Evolutionary conservation across 1,140 invertebrate genomes (phyloP).

Genomic region (Tetramorium alpestre): DNA sequence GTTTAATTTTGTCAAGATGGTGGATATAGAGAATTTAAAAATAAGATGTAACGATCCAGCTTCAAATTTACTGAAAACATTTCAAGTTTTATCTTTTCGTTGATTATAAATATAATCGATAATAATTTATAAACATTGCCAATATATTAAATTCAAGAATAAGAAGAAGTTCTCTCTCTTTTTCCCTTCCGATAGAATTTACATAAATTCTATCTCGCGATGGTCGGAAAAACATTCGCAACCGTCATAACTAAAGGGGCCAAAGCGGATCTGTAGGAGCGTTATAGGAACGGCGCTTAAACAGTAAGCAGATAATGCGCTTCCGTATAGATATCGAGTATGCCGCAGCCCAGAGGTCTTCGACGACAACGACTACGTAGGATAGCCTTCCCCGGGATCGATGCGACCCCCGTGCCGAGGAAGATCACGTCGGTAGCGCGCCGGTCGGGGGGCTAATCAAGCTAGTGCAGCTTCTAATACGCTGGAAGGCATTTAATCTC

Average conservation of each 20-base stretch:
- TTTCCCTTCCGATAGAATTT: neutral
- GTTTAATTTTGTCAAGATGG: neutral
- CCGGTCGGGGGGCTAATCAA: slow-evolving; percentile 80
- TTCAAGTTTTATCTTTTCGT: neutral
- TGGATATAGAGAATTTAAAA: neutral
- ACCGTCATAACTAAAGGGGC: neutral
- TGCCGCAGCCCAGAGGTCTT: slow-evolving; percentile 49
- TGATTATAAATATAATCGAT: neutral
- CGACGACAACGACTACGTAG: slow-evolving; percentile 58
- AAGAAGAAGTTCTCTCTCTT: neutral
- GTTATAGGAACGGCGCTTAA: slow-evolving; percentile 57
- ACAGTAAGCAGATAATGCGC: slow-evolving; percentile 70
- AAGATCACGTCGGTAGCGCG: slow-evolving; percentile 58
- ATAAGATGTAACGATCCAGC: neutral
- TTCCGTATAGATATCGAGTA: slow-evolving; percentile 71
- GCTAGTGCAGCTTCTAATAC: slow-evolving; percentile 83
- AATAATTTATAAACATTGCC: neutral
- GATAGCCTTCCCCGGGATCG: slow-evolving; percentile 66
- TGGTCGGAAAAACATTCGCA: slow-evolving; percentile 8
- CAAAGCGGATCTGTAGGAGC: neutral
- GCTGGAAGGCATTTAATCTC: slow-evolving; percentile 85
- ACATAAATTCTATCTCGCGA: slow-evolving; percentile 27
- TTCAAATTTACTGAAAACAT: neutral
- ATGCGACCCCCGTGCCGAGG: slow-evolving; percentile 60
- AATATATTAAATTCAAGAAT: neutral